phyloP scores from a whole-genome alignment of 1,140 invertebrate genomes.

The Colletes latitarsis region DNA sequence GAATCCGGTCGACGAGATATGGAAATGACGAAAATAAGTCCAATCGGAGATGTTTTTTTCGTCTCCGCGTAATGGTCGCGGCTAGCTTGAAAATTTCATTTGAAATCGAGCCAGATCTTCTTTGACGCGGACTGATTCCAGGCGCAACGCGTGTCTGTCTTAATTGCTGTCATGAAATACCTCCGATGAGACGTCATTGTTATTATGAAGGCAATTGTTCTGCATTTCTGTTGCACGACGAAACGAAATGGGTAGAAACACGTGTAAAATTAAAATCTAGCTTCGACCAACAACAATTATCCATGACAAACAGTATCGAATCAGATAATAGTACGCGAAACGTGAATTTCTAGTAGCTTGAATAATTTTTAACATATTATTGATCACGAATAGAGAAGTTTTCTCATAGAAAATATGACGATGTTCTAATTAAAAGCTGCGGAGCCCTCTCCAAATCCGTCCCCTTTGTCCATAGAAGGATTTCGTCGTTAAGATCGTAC shows the following conservation, averaged over 20 bases:
- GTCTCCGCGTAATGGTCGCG: too few relatives aligned
- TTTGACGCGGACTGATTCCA: slow-evolving; percentile 43
- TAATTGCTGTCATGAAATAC: slow-evolving; percentile 61
- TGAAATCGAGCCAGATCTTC: slow-evolving; percentile 27
- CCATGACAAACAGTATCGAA: too few relatives aligned
- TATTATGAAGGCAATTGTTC: slow-evolving; percentile 53
- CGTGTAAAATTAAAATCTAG: too few relatives aligned
- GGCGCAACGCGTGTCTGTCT: slow-evolving; percentile 43
- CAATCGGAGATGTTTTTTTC: too few relatives aligned
- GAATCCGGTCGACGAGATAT: too few relatives aligned
- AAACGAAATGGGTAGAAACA: too few relatives aligned
- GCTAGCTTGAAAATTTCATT: slow-evolving; percentile 4
- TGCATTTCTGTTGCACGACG: not conserved
- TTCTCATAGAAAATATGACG: too few relatives aligned
- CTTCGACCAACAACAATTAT: too few relatives aligned
- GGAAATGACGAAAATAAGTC: not conserved
- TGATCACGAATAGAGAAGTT: too few relatives aligned
- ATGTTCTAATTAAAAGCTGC: not conserved
- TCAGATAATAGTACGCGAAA: too few relatives aligned
- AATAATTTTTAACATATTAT: too few relatives aligned
- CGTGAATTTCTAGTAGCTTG: too few relatives aligned
- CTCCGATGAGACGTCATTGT: slow-evolving; percentile 62
- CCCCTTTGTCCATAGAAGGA: not conserved
- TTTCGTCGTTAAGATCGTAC: not conserved
- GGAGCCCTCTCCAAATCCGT: not conserved